Percentiles rank a stretch among this genome's conserved stretches.
These are phyloP conservation scores for Tinea pellionella DNA, from an alignment of 2,888 invertebrate genomes.

Conservation along the genomic window DNA sequence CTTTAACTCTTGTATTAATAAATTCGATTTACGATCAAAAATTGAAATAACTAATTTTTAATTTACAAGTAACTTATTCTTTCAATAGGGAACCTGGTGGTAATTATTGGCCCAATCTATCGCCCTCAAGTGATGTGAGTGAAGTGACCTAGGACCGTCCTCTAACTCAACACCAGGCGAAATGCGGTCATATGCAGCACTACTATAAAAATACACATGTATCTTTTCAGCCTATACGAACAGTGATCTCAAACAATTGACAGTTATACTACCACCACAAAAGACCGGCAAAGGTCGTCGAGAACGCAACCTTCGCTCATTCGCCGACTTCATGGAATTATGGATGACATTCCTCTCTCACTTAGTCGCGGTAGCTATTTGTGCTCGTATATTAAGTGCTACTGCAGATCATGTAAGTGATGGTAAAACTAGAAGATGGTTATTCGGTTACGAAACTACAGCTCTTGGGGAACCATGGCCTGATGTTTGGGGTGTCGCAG, in stretches of 20 bases:
- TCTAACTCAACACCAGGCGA: no score
- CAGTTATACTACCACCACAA: constrained; percentile 46
- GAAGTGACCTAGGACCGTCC: no score
- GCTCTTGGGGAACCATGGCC: constrained; percentile 73
- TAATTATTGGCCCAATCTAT: no score
- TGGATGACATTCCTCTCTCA: constrained; percentile 72
- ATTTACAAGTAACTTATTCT: no score
- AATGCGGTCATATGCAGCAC: no score
- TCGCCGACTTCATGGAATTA: constrained; percentile 68
- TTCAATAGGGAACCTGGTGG: no score
- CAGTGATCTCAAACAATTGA: constrained; percentile 48
- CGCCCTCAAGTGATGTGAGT: no score
- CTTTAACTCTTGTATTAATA: no score
- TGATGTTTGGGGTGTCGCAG: constrained; percentile 71
- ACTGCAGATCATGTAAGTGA: constrained; percentile 73
- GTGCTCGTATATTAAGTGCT: constrained; percentile 71
- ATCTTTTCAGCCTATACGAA: constrained; percentile 46
- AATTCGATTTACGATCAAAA: no score
- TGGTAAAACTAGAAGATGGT: constrained; percentile 69
- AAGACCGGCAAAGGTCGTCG: constrained; percentile 49
- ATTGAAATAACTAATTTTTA: no score
- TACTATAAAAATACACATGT: no score
- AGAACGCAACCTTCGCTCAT: constrained; percentile 58
- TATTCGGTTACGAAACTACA: constrained; percentile 70
- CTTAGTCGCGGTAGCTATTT: constrained; percentile 71